These are phyloP conservation scores for Boloria euphrosyne DNA, from an alignment of 2,888 invertebrate genomes.

Conservation along the genomic window DNA sequence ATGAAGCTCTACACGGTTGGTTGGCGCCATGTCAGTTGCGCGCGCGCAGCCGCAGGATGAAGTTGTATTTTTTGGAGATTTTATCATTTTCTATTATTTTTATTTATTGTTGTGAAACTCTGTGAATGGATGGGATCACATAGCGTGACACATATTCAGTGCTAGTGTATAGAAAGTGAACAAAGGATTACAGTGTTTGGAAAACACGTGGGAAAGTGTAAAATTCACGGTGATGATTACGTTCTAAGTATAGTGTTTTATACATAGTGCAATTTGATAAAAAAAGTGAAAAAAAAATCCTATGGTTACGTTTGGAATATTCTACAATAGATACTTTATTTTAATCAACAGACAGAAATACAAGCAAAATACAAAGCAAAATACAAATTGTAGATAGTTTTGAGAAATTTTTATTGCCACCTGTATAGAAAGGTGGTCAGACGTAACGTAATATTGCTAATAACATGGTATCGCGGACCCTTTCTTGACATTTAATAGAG, in stretches of 20 bases:
- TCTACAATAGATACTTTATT: not conserved
- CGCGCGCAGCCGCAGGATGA: constrained; percentile 64
- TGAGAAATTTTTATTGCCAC: constrained; percentile 23
- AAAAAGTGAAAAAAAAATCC: constrained; percentile 11
- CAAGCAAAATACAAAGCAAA: not conserved
- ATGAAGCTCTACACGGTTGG: constrained; percentile 57
- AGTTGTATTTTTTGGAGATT: constrained; percentile 58
- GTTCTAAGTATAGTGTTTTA: constrained; percentile 15
- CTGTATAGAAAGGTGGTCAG: constrained; percentile 28
- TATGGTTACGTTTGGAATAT: constrained; percentile 30
- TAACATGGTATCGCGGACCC: constrained; percentile 28
- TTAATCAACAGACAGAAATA: not conserved
- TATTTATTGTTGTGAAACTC: constrained; percentile 34
- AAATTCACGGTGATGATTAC: constrained; percentile 28
- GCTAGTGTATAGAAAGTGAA: constrained; percentile 47
- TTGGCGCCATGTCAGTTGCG: constrained; percentile 68
- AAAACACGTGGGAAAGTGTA: constrained; percentile 46
- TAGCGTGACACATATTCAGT: constrained; percentile 35
- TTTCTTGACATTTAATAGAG: constrained; percentile 31
- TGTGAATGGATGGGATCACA: constrained; percentile 28
- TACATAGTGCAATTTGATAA: constrained; percentile 11
- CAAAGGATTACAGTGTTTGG: constrained; percentile 49
- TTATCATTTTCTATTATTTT: constrained; percentile 40
- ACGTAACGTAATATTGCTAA: constrained; percentile 28
- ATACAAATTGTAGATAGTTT: constrained; percentile 4